Evolutionary conservation across 2,888 invertebrate genomes (phyloP), one percentile per base, ranked within the genome.

Genomic region (Lepetodrilus schrolli): DNA sequence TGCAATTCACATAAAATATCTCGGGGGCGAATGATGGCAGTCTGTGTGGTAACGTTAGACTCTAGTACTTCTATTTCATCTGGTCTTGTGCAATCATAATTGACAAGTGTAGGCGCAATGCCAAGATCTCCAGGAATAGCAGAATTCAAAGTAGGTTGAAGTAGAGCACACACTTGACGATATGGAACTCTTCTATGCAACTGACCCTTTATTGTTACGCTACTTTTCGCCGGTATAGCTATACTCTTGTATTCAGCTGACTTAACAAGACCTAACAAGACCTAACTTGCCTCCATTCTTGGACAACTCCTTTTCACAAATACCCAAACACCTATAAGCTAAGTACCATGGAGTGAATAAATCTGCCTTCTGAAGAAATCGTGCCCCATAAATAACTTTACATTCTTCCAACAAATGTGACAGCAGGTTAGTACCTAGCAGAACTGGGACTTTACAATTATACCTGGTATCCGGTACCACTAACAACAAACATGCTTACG

Each of bases 391-490:
- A n/a, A 10, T n/a, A 10, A 2, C 13, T 10, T 26, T 51, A 26
- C 58, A 51, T 4, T 65, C 30, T 30, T 4, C 10, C 4, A 51
- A n/a, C 5, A 49, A 49, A 49, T 49, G 49, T 49, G 49, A 49
- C 49, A 49, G n/a, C 49, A 49, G 8, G n/a, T 49, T 51, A 26
- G 58, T 51, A 4, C 58, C 21, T 51, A 51, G 58, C 5, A 51
- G 58, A 51, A 51, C 58, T 21, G 58, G 20, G 5, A 51, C 58
- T n/a, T 26, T 51, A 26, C 58, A 51, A 51, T 51, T 51, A 51
- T 51, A 51, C 58, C 30, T 51, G n/a, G 58, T 51, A 51, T 23
- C 58, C n/a, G 58, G 58, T 21, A 51, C 58, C 4, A 51, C 58
- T 4, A 51, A 26, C 10, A 51, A n/a, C 26, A 51, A 51, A 51